These are phyloP conservation scores for Portunus trituberculatus DNA, from an alignment of 1,140 invertebrate species.

Conservation along the genomic window DNA sequence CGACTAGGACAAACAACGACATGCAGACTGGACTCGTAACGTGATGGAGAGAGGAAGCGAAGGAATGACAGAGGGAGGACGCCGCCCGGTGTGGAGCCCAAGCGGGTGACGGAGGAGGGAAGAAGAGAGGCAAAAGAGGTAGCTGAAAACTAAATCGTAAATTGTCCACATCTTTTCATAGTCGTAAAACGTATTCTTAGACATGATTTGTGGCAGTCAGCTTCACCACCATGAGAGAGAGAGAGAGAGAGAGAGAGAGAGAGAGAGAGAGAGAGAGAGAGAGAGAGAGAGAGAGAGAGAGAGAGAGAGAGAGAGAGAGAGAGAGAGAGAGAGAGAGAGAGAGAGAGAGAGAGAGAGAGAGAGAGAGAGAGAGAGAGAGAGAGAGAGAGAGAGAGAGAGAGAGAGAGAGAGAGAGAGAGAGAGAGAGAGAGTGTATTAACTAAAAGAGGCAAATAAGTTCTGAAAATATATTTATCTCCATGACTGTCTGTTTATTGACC, in stretches of 20 bases:
- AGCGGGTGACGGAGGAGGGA: neutral
- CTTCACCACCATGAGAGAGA: neutral
- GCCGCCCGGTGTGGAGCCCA: neutral
- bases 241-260: too few species aligned
- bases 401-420: neutral
- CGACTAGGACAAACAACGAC: neutral
- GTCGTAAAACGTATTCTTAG: slow-evolving; percentile 1
- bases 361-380: too few species aligned
- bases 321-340: too few species aligned
- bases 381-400: too few species aligned
- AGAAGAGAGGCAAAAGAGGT: neutral
- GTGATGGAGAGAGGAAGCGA: neutral
- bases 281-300: too few species aligned
- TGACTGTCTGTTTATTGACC: too few species aligned
- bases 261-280: slow-evolving; percentile 8
- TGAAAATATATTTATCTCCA: too few species aligned
- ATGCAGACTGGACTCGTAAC: neutral
- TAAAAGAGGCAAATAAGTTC: neutral
- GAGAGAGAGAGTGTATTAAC: neutral
- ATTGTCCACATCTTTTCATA: neutral
- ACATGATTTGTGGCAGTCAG: neutral
- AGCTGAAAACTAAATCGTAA: slow-evolving; percentile 10
- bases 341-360: too few species aligned
- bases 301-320: too few species aligned
- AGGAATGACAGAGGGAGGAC: neutral